Evolutionary conservation across 2,888 invertebrate genomes (phyloP), one percentile per base, ranked within the genome.

Genomic region (Drosophila anceps): DNA sequence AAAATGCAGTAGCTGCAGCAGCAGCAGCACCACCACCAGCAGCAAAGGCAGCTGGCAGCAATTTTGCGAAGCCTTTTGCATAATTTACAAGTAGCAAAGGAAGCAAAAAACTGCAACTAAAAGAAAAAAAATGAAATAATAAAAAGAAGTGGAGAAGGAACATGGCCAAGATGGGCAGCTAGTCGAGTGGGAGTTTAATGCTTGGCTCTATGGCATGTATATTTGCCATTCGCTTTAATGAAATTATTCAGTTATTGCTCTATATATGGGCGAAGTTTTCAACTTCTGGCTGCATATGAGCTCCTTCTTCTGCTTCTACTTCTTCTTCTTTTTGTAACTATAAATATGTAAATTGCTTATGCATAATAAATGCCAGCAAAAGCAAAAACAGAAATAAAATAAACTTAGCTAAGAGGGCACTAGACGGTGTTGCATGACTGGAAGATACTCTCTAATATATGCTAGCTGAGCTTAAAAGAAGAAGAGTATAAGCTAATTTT

Each of bases 71-170:
- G 82, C 77, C 88, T 90, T 86, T 86, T 87, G 88, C 90, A 87
- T 90, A 86, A 90, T 88, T 87, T 88, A 87, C 88, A 90, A 82
- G 85, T 81, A 75, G 88, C 79, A 80, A 78, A 63, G 66, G 75
- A 70, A 70, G 67, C 48, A 51, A 66, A 70, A 37, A 37, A 39
- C 54, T 54, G 3, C 54, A 71, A 39, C 18, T 39, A 44, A 55
- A 70, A 69, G 51, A 70, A 71, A 50, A 43, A 41, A 57, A 33
- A 48, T 20, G 55, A 60, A 58, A 48, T 46, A 71, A 54, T 58
- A 71, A 53, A 70, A 71, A 58, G 33, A 53, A 37, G 18, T 44
- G 2, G 62, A 63, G 66, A 81, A 39, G 50, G 27, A 41, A 51
- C 37, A 41, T 24, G 54, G 44, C 31, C 15, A 50, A 50, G 62